phyloP scores from a whole-genome alignment of 1,140 invertebrate genomes.

The Tetraneura akinire region DNA sequence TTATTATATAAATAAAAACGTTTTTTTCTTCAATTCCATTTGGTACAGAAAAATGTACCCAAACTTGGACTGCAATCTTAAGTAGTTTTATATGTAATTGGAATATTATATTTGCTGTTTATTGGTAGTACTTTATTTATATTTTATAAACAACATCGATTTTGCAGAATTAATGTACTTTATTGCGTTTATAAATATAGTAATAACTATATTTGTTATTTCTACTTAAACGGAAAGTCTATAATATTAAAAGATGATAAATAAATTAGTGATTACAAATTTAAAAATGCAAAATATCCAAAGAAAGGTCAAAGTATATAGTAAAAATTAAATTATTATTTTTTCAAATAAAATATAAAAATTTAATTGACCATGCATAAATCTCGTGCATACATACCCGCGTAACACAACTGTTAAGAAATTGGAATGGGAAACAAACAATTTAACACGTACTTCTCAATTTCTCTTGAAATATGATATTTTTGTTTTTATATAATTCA shows the following conservation, averaged over 20 bases:
- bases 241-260: no score
- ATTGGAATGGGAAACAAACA: not conserved
- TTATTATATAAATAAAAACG: no score
- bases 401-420: not conserved
- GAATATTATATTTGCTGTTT: not conserved
- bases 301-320: no score
- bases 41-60: not conserved
- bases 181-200: not conserved
- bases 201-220: no score
- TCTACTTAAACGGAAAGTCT: no score
- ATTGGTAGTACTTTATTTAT: not conserved
- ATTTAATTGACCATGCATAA: not conserved
- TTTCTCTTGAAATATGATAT: not conserved
- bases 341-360: not conserved
- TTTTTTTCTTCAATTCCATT: no score
- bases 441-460: not conserved
- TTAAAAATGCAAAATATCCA: no score
- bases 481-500: not conserved
- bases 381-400: no score
- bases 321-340: not conserved
- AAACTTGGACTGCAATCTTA: not conserved
- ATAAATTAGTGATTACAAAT: no score
- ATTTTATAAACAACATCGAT: not conserved
- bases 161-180: not conserved
- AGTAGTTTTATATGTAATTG: not conserved